Base-by-base conservation (phyloP, 2,797 vertebrate genomes). In the Coracias cyanogaster region DNA sequence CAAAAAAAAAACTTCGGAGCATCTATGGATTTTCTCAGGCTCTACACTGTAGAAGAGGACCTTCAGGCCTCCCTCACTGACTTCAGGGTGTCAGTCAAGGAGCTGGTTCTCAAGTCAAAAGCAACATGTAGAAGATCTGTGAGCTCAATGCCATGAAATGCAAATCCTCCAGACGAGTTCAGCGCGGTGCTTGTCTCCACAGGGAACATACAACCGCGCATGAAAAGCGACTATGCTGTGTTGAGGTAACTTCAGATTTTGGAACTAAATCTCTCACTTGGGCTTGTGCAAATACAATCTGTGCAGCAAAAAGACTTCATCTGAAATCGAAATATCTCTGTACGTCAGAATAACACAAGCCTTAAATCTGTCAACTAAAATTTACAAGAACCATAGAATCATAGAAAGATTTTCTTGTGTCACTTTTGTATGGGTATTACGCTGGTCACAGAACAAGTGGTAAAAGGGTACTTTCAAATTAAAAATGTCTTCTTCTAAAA, bases 401-500 rank as follows among this genome's bases (percentile, higher is more conserved):
- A 43, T 13, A 43, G 41, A 43, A 16, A 45, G 24, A 16, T 82
- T 80, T 92, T 86, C 83, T 66, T 55, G 25, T 80, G 85, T 81
- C 24, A 43, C 89, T 93, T 43, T 79, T 51, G 14, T 81, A 72
- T 39, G 60, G 69, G 60, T 52, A 84, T 69, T 54, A 87, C 57
- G 57, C 49, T 89, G 74, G 88, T 82, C 88, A 93, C 95, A 95
- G 83, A 81, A 64, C 12, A 94, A 93, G 91, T 65, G 88, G 89
- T 89, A 87, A 86, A 94, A 94, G 62, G 26, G 58, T 67, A 94
- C 83, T 77, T 67, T 62, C 86, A 92, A 65, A 85, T 77, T 77
- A 67, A 85, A 95, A 96, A 94, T 55, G 46, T 31, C 33, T 77
- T 95, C 84, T n/a, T 83, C 71, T 74, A 82, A 92, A 95, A 90